Conservation (phyloP, 2,888 invertebrate species). For the Tyria jacobaeae region DNA sequence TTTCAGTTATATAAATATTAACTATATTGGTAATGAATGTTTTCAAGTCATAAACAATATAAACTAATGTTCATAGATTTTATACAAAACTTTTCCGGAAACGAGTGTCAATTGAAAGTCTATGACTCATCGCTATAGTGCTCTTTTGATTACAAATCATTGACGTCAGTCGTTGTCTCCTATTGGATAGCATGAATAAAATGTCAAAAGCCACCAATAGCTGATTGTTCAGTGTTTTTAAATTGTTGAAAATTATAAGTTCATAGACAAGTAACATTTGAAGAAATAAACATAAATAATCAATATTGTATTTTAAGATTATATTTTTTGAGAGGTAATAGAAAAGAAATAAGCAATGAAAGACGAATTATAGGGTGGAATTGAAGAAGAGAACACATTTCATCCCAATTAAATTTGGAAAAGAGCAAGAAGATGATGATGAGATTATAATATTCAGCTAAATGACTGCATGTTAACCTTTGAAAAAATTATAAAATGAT, state of each 20-base stretch:
- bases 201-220: conserved; percentile 39
- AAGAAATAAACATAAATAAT: background rate
- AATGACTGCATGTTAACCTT: background rate
- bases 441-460: background rate
- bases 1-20: background rate
- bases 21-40: conserved; percentile 31
- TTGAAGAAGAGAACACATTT: too few species aligned
- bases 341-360: too few species aligned
- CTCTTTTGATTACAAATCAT: conserved; percentile 61
- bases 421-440: too few species aligned
- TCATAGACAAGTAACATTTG: conserved; percentile 35
- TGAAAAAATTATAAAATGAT: background rate
- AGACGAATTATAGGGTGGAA: too few species aligned
- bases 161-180: conserved; percentile 18
- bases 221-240: conserved; percentile 36
- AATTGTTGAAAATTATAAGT: background rate
- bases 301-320: background rate
- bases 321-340: too few species aligned
- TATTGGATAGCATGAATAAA: conserved; percentile 36
- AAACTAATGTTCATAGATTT: conserved; percentile 69
- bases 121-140: conserved; percentile 79
- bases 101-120: conserved; percentile 83
- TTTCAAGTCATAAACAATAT: conserved; percentile 65
- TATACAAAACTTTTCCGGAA: conserved; percentile 79
- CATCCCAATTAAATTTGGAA: too few species aligned